Evolutionary conservation across 2,113 vertebrate species (phyloP).

Genomic region (Psephotus haematonotus): DNA sequence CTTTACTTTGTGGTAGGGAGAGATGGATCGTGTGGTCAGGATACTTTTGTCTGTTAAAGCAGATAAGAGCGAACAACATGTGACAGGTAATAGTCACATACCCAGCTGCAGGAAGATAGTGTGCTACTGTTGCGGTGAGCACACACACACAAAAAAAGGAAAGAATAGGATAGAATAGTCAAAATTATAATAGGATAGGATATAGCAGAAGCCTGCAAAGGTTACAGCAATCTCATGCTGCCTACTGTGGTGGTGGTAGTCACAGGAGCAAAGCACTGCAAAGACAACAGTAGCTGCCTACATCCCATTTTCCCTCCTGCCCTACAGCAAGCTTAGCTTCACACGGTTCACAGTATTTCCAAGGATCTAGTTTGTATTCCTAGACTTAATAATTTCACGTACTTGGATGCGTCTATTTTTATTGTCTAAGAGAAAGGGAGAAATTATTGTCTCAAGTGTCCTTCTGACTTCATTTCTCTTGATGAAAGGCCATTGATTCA

Average conservation of each 20-base stretch:
- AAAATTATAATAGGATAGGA: neutral
- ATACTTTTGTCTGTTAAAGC: neutral
- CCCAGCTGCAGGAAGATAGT: neutral
- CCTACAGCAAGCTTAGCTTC: neutral
- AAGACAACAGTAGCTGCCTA: neutral
- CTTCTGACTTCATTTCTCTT: conserved; percentile 16
- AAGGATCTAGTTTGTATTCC: neutral
- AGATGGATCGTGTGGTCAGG: neutral
- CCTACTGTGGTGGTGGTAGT: neutral
- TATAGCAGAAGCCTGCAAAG: neutral
- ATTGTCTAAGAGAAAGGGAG: neutral
- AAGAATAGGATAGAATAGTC: too few relatives aligned
- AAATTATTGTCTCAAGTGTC: neutral
- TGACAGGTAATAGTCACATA: neutral
- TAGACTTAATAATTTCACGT: neutral
- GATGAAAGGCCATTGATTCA: conserved; percentile 3
- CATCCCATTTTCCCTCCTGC: neutral
- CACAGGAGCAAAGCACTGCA: neutral
- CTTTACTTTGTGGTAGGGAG: neutral
- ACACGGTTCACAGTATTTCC: neutral
- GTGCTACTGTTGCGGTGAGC: neutral
- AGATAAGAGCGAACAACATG: neutral
- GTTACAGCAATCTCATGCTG: accelerated
- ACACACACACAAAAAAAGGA: neutral
- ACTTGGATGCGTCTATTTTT: neutral